A percentile compares a stretch with the other conserved stretches of the same genome.
phyloP scores from a whole-genome alignment of 2,888 invertebrate species.

The Prosopocoilus inquinatus region DNA sequence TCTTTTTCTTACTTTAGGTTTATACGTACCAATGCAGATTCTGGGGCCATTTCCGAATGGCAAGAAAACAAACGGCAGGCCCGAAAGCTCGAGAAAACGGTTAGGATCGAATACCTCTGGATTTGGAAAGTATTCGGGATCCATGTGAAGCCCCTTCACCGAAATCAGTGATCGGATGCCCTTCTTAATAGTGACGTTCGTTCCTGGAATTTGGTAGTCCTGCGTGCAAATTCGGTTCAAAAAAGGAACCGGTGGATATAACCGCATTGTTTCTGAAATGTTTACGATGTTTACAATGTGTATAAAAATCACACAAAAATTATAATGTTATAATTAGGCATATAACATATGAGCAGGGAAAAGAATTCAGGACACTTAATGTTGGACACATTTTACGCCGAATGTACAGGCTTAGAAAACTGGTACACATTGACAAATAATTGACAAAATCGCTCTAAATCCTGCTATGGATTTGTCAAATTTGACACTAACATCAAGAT shows the following conservation, averaged over 20 bases:
- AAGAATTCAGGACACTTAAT: too few species aligned
- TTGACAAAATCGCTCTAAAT: too few species aligned
- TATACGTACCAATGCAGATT: constrained; percentile 16
- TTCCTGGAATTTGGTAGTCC: constrained; percentile 17
- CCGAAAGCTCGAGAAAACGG: constrained; percentile 35
- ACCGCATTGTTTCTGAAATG: constrained; percentile 17
- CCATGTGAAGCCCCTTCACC: constrained; percentile 2
- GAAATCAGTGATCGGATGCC: constrained; percentile 5
- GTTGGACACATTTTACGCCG: too few species aligned
- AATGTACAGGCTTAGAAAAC: too few species aligned
- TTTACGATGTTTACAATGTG: too few species aligned
- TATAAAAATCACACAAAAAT: too few species aligned
- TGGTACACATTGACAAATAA: too few species aligned
- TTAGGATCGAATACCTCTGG: constrained; percentile 43
- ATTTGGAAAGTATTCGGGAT: constrained; percentile 34
- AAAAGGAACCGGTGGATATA: constrained; percentile 12
- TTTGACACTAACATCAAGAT: too few species aligned
- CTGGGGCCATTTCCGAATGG: constrained; percentile 33
- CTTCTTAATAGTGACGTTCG: constrained; percentile 7
- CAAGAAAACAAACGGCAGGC: constrained; percentile 29
- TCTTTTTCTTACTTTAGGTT: too few species aligned
- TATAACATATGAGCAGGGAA: too few species aligned
- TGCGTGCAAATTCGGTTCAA: constrained; percentile 15
- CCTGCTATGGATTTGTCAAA: too few species aligned
- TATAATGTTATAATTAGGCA: too few species aligned